Conservation (phyloP, 2,797 vertebrate species). For the Argya squamiceps region DNA sequence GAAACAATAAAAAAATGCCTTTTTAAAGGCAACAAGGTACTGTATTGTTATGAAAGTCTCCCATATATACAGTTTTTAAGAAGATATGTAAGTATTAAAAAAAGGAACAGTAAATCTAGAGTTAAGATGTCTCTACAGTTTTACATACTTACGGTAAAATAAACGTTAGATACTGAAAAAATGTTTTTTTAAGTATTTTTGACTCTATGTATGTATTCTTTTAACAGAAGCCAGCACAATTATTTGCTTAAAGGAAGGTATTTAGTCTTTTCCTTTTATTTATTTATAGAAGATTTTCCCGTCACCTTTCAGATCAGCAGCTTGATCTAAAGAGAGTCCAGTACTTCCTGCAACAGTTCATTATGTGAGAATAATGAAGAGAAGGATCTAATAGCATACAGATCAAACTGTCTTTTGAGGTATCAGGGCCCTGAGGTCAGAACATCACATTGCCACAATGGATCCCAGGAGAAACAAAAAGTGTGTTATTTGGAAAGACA, state of each 20-base stretch:
- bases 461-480: not conserved
- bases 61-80: not conserved
- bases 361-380: not conserved
- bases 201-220: not conserved
- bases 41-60: not conserved
- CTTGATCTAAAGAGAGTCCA: not conserved
- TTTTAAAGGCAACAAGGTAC: not conserved
- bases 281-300: not conserved
- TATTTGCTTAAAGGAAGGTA: not conserved
- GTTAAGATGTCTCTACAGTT: not conserved
- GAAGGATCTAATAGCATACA: not conserved
- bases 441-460: not conserved
- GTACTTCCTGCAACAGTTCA: not conserved
- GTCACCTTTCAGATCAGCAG: not conserved
- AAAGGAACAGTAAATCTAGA: not conserved
- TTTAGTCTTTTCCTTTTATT: not conserved
- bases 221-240: not conserved
- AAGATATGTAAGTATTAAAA: not conserved
- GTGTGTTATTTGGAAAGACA: not conserved
- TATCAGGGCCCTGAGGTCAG: not conserved
- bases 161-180: not conserved
- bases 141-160: not conserved
- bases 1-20: not conserved
- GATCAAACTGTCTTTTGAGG: not conserved
- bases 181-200: rapidly evolving